A percentile compares a stretch with the other conserved stretches of the same genome.
Conservation (phyloP, 2,797 vertebrate genomes). For the Lindbergichthys nudifrons region DNA sequence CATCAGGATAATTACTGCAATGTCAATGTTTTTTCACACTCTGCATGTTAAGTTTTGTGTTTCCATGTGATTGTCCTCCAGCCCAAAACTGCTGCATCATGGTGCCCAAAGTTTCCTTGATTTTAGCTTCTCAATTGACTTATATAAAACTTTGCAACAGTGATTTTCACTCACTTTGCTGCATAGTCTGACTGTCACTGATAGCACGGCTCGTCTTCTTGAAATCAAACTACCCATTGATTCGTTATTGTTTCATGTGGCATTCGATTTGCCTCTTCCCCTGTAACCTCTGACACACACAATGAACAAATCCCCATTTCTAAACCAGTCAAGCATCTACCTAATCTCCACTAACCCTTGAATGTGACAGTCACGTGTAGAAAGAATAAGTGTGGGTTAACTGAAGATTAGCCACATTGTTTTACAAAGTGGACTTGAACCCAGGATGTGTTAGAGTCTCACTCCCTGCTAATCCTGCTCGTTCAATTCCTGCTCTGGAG, state of each 20-base stretch:
- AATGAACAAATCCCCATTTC: conserved; percentile 40
- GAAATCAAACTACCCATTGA: background rate
- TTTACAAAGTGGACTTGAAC: conserved; percentile 51
- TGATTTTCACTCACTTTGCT: background rate
- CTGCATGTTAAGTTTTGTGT: no score
- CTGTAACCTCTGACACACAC: conserved; percentile 42
- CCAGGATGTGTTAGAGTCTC: conserved; percentile 9
- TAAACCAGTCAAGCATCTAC: conserved; percentile 23
- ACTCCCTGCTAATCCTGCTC: conserved; percentile 28
- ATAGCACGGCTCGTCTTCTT: background rate
- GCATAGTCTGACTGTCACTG: background rate
- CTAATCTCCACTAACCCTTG: conserved; percentile 33
- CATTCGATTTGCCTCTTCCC: conserved; percentile 11
- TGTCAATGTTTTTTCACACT: no score
- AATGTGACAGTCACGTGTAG: conserved; percentile 17
- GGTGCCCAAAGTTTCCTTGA: background rate
- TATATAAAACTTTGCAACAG: background rate
- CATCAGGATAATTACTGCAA: no score
- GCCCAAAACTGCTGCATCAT: background rate
- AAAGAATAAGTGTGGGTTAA: conserved; percentile 33
- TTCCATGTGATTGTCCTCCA: background rate
- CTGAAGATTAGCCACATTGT: conserved; percentile 47
- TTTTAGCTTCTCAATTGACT: background rate
- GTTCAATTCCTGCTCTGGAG: conserved; percentile 39
- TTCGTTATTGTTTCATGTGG: conserved; percentile 10